These are phyloP conservation scores for Apocheima hispidaria DNA, from an alignment of 2,888 invertebrate species.

Conservation along the genomic window DNA sequence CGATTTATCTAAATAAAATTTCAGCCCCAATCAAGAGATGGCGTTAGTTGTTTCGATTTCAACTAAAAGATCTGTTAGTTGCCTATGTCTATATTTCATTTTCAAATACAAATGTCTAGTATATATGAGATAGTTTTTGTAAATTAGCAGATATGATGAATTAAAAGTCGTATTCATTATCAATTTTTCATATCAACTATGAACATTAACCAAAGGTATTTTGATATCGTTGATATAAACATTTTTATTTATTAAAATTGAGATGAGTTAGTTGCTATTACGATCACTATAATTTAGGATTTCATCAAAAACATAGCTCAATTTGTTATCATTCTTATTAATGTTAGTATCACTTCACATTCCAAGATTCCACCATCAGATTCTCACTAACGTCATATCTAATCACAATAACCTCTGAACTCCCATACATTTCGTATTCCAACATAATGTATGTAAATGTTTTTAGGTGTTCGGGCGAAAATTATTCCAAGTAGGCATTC, in stretches of 20 bases:
- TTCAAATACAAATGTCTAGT: too few species aligned
- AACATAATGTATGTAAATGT: slow-evolving; percentile 73
- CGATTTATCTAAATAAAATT: not conserved
- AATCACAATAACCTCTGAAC: slow-evolving; percentile 56
- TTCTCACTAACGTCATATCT: slow-evolving; percentile 30
- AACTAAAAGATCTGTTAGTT: not conserved
- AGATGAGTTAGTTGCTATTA: not conserved
- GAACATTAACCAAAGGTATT: too few species aligned
- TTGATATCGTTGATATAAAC: not conserved
- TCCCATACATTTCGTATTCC: slow-evolving; percentile 65
- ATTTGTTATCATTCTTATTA: not conserved
- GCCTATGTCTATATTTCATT: not conserved
- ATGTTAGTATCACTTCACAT: not conserved
- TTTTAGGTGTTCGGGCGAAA: slow-evolving; percentile 70
- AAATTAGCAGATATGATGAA: too few species aligned
- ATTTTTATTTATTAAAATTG: not conserved
- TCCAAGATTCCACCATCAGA: slow-evolving; percentile 26
- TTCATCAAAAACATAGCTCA: not conserved
- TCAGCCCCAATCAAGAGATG: slow-evolving; percentile 36
- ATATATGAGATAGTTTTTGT: too few species aligned
- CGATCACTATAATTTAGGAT: not conserved
- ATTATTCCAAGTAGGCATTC: slow-evolving; percentile 80
- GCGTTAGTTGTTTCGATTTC: slow-evolving; percentile 32
- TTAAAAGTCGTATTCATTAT: too few species aligned
- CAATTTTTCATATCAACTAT: too few species aligned